Evolutionary conservation across 2,113 vertebrate species (phyloP), one percentile per base, ranked within the genome.

Genomic region (Acinonyx jubatus): DNA sequence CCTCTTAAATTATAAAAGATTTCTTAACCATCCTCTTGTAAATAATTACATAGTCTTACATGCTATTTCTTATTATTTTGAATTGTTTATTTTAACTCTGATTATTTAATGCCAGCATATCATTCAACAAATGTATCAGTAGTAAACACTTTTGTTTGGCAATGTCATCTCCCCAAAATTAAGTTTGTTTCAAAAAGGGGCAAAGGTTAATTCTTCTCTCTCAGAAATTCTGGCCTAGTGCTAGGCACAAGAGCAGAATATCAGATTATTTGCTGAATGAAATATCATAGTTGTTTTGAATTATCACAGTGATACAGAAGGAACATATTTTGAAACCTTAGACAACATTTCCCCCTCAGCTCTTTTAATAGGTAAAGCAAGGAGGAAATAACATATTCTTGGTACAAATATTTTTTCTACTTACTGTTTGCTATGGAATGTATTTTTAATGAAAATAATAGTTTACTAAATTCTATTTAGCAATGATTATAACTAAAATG

Each of bases 381-480:
- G 63, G 66, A 81, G 31, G 31, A 82, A 94, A 52, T 82, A 78
- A 41, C 29, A 0, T 41, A 11, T 78, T 73, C 29, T 71, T 79
- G 38, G 14, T 33, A 57, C 33, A 74, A 78, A 74, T 57, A 14
- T 89, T 25, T 91, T 78, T 91, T 84, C 31, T 87, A 13, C 38
- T 21, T 25, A 18, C 29, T 48, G 13, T 71, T 89, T 48, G 73
- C 48, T 84, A 29, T 57, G 45, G 38, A 48, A 68, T 41, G 5
- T 55, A 88, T 68, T 94, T 89, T 52, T 88, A 83, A 83, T 88
- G 57, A 29, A 84, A 79, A 83, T 91, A 81, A 33, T 52, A 91
- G 27, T 8, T 19, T 41, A 23, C 45, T 79, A 66, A 55, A 61
- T 73, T 91, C 29, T 93, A 3, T 83, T 48, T 45, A 91, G 66